These are phyloP conservation scores for Schizopygopsis malacanthus DNA, from an alignment of 2,797 vertebrate species.

Conservation along the genomic window DNA sequence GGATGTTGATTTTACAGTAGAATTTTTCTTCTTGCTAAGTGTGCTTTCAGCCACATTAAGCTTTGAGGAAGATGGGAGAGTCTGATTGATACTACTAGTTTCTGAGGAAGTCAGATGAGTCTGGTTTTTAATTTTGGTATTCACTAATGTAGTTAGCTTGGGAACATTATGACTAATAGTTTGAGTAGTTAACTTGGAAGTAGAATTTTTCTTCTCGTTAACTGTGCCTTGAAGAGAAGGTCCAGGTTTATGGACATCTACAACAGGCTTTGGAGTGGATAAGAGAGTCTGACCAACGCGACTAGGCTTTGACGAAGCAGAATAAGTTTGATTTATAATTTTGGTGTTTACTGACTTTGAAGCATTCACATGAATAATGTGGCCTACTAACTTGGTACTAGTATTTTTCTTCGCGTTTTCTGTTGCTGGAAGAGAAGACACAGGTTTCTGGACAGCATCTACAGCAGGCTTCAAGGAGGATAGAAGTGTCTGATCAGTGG, in stretches of 20 bases:
- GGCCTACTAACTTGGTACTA: slow-evolving; percentile 21
- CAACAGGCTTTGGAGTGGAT: slow-evolving; percentile 27
- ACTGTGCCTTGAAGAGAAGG: background rate
- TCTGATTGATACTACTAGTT: slow-evolving; percentile 33
- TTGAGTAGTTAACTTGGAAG: slow-evolving; percentile 65
- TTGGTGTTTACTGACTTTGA: slow-evolving; percentile 62
- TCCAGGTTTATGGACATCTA: background rate
- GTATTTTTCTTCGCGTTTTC: slow-evolving; percentile 62
- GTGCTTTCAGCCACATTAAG: slow-evolving; percentile 10
- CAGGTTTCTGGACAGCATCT: slow-evolving; percentile 2
- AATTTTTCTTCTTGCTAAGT: slow-evolving; percentile 49
- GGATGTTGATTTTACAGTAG: slow-evolving; percentile 62
- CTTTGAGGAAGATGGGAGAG: slow-evolving; percentile 26
- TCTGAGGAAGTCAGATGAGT: slow-evolving; percentile 27
- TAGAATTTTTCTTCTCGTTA: slow-evolving; percentile 53
- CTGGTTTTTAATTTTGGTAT: slow-evolving; percentile 38
- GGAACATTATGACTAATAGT: slow-evolving; percentile 52
- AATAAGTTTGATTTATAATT: slow-evolving; percentile 31
- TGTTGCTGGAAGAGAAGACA: background rate
- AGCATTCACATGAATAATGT: slow-evolving; percentile 44
- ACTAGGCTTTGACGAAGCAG: slow-evolving; percentile 27
- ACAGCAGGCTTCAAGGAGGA: background rate
- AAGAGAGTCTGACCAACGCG: slow-evolving; percentile 29
- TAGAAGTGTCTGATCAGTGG: background rate
- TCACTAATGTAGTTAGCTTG: slow-evolving; percentile 56